A percentile compares a stretch with the other conserved stretches of the same genome.
Conservation (phyloP, 2,888 invertebrate species). For the Apodemia duryi region DNA sequence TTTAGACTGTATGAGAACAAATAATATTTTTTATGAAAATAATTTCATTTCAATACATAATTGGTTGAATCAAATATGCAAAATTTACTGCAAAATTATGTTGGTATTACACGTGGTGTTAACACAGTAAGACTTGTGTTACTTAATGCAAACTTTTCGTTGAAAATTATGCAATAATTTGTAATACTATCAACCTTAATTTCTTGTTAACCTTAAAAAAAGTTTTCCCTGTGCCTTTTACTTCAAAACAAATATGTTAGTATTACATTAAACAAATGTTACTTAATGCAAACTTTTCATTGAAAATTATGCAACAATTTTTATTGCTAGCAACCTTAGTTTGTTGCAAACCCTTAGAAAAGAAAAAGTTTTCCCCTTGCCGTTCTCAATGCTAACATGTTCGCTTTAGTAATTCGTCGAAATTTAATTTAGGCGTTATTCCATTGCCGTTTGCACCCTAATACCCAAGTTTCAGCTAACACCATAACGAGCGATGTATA, state of each 20-base stretch:
- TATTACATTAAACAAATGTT: not conserved
- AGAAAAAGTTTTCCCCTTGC: conserved; percentile 3
- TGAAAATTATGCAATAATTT: not conserved
- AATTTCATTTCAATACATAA: no score
- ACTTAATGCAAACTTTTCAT: not conserved
- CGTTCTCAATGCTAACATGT: not conserved
- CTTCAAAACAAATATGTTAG: no score
- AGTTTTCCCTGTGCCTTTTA: not conserved
- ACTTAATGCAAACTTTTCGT: not conserved
- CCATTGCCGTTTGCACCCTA: not conserved
- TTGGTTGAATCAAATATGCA: no score
- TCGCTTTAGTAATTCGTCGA: not conserved
- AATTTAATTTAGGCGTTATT: not conserved
- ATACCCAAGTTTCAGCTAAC: not conserved
- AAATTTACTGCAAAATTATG: no score
- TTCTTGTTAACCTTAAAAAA: not conserved
- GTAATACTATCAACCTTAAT: conserved; percentile 2
- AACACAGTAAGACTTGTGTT: not conserved
- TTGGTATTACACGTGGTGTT: no score
- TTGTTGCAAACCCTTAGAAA: not conserved
- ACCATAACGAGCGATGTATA: not conserved
- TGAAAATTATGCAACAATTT: not conserved
- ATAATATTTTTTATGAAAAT: no score
- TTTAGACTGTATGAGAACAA: no score
- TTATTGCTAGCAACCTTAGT: conserved; percentile 5